Percentiles rank a stretch among this genome's conserved stretches.
Conservation (phyloP, 2,888 invertebrate genomes). For the Polyommatus iphigenia region DNA sequence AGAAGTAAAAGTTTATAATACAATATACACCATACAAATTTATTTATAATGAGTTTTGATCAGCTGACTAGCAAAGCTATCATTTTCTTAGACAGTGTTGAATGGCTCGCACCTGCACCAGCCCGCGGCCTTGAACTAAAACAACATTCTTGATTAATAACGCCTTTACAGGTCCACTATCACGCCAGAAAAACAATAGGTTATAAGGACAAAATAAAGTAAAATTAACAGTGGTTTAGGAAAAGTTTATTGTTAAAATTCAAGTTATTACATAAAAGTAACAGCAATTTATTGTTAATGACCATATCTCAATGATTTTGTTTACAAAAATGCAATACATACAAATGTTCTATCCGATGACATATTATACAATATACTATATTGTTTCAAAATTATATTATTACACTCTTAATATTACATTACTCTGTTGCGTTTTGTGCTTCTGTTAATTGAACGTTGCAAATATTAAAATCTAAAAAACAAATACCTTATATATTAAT, state of each 20-base stretch:
- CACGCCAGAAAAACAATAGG: neutral
- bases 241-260: conserved; percentile 73
- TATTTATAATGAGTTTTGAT: too few species aligned
- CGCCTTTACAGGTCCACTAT: neutral
- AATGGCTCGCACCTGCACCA: too few species aligned
- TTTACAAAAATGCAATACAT: conserved; percentile 52
- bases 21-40: too few species aligned
- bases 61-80: too few species aligned
- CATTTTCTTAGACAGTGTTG: too few species aligned
- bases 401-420: neutral
- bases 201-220: conserved; percentile 34
- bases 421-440: neutral
- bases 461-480: neutral
- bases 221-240: conserved; percentile 48
- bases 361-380: conserved; percentile 32
- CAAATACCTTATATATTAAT: neutral
- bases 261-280: conserved; percentile 66
- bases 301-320: conserved; percentile 42
- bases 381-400: neutral
- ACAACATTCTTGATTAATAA: neutral
- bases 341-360: conserved; percentile 46
- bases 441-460: neutral
- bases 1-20: too few species aligned
- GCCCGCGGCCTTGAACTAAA: neutral
- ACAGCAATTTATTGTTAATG: conserved; percentile 53